Evolutionary conservation across 2,888 invertebrate genomes (phyloP).

Genomic region (Pimpla rufipes): DNA sequence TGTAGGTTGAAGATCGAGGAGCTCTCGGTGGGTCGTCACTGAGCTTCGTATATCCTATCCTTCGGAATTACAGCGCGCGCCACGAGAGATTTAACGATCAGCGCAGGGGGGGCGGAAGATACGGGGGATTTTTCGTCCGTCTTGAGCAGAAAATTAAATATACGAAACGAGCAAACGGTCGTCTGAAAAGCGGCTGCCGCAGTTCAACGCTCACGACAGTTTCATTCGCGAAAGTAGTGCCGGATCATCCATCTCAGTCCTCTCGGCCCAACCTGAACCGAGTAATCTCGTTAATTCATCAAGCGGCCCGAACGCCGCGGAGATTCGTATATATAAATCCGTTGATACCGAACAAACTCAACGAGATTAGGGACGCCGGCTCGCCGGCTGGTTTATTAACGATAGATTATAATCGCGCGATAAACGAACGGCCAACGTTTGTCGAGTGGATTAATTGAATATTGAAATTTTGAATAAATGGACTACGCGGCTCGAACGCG

Average conservation of each 20-base stretch:
- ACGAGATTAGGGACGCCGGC: not conserved
- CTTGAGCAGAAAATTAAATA: conserved; percentile 54
- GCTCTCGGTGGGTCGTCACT: conserved; percentile 17
- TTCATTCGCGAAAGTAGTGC: conserved; percentile 54
- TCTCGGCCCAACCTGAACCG: conserved; percentile 3
- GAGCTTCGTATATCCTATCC: conserved; percentile 32
- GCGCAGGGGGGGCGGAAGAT: not conserved
- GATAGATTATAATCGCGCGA: too few relatives aligned
- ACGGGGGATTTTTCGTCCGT: not conserved
- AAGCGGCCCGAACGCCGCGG: not conserved
- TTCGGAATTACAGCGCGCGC: conserved; percentile 43
- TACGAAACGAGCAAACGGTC: conserved; percentile 39
- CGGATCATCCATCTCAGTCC: conserved; percentile 42
- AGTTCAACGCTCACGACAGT: conserved; percentile 38
- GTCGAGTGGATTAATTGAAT: not conserved
- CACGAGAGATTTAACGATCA: conserved; percentile 45
- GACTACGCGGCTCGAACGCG: too few relatives aligned
- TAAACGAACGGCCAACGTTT: not conserved
- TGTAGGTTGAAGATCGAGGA: conserved; percentile 32
- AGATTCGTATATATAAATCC: conserved; percentile 25
- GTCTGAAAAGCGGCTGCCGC: conserved; percentile 32
- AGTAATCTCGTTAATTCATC: conserved; percentile 56
- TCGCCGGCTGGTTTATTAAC: not conserved
- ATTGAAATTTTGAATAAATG: too few relatives aligned
- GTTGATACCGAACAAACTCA: not conserved